These are phyloP conservation scores for Crocodylus rhombifer DNA, from an alignment of 2,797 vertebrate species.

Conservation along the genomic window DNA sequence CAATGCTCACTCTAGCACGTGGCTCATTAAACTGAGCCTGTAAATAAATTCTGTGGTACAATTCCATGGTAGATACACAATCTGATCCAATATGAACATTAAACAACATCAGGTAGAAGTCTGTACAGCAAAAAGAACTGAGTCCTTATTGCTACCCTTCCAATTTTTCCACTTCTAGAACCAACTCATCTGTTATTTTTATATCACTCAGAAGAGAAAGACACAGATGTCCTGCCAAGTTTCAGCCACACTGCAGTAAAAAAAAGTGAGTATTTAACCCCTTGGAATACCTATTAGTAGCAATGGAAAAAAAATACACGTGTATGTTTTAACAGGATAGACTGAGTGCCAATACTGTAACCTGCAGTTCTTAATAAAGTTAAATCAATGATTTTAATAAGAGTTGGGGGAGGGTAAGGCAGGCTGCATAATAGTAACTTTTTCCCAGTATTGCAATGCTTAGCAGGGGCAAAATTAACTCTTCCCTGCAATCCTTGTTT, in stretches of 20 bases:
- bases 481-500: slow-evolving; percentile 5
- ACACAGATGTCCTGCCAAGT: rapidly evolving
- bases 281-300: not conserved
- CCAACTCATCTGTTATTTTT: not conserved
- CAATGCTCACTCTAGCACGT: rapidly evolving
- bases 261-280: not conserved
- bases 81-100: rapidly evolving
- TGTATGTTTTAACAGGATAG: too few species aligned
- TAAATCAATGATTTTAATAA: not conserved
- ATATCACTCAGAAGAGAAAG: not conserved
- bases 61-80: not conserved
- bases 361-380: not conserved
- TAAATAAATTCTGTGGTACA: rapidly evolving
- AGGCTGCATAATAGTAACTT: not conserved
- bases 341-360: not conserved
- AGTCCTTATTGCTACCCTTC: not conserved
- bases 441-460: slow-evolving; percentile 5
- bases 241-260: not conserved
- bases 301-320: too few species aligned
- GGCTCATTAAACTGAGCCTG: rapidly evolving
- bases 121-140: not conserved
- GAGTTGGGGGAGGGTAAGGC: not conserved
- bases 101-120: rapidly evolving
- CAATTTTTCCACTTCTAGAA: not conserved
- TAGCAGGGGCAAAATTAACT: not conserved